Conservation (phyloP, 2,888 invertebrate genomes). For the Melanotus villosus region DNA sequence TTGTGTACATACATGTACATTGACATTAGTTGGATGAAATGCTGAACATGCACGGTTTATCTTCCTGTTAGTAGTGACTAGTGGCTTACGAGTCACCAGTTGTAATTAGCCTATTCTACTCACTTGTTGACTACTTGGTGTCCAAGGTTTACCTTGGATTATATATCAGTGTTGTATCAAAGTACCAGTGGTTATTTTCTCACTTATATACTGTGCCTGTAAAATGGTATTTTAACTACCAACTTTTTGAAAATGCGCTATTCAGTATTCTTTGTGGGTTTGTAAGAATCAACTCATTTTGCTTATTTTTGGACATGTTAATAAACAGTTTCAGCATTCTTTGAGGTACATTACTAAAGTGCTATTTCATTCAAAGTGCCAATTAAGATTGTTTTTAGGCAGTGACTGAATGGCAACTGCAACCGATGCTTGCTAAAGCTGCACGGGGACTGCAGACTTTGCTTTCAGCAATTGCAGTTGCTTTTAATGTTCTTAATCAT, state of each 20-base stretch:
- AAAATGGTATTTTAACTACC: constrained; percentile 61
- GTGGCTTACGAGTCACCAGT: constrained; percentile 63
- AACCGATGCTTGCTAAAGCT: constrained; percentile 28
- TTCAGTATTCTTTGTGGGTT: constrained; percentile 66
- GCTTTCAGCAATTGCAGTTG: constrained; percentile 40
- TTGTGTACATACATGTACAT: constrained; percentile 66
- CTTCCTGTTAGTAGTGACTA: constrained; percentile 69
- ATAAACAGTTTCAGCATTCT: constrained; percentile 57
- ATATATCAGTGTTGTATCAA: constrained; percentile 66
- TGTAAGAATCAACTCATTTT: constrained; percentile 50
- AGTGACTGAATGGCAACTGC: constrained; percentile 51
- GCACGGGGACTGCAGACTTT: constrained; percentile 25
- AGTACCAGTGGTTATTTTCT: constrained; percentile 64
- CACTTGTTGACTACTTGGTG: constrained; percentile 61
- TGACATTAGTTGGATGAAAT: constrained; percentile 64
- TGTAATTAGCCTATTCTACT: constrained; percentile 65
- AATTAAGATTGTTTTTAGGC: constrained; percentile 65
- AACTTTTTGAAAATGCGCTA: constrained; percentile 61
- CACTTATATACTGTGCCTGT: constrained; percentile 67
- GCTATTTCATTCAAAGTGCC: constrained; percentile 69
- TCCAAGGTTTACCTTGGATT: constrained; percentile 54
- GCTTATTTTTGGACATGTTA: constrained; percentile 39
- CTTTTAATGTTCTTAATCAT: constrained; percentile 52
- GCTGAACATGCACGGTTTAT: constrained; percentile 70
- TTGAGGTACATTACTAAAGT: constrained; percentile 59